Evolutionary conservation across 1,140 invertebrate species (phyloP).

Genomic region (Globodera ellingtonae): DNA sequence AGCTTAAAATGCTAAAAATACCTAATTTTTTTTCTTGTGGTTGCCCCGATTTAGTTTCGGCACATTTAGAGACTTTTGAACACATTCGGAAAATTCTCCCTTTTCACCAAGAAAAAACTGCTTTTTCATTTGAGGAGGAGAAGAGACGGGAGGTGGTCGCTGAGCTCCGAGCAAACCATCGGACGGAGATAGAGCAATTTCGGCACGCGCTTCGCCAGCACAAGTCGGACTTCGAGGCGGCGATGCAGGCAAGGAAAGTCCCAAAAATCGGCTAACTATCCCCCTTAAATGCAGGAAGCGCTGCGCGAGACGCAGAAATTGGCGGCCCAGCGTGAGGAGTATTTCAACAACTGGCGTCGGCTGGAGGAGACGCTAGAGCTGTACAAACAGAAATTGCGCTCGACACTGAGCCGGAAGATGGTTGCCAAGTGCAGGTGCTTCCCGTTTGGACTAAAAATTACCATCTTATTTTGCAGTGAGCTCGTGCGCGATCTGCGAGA

Average conservation of each 20-base stretch:
- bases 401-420: conserved; percentile 21
- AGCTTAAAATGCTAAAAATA: not conserved
- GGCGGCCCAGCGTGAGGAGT: conserved; percentile 24
- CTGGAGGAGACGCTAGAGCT: conserved; percentile 8
- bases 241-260: conserved; percentile 2
- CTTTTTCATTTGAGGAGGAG: conserved; percentile 13
- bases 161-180: conserved; percentile 1
- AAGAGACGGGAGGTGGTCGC: conserved; percentile 4
- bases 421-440: conserved; percentile 19
- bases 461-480: not conserved
- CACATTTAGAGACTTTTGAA: not conserved
- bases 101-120: not conserved
- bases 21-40: not conserved
- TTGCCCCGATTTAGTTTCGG: not conserved
- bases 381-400: conserved; percentile 10
- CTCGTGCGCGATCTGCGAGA: conserved; percentile 22
- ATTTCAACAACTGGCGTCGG: conserved; percentile 20
- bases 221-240: conserved; percentile 12
- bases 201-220: conserved; percentile 2
- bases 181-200: conserved; percentile 4
- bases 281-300: not conserved
- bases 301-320: conserved; percentile 9
- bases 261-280: no score
- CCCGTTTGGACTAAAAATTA: not conserved
- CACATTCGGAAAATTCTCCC: not conserved